phyloP scores from a whole-genome alignment of 2,888 invertebrate genomes.

The Monochamus alternatus region DNA sequence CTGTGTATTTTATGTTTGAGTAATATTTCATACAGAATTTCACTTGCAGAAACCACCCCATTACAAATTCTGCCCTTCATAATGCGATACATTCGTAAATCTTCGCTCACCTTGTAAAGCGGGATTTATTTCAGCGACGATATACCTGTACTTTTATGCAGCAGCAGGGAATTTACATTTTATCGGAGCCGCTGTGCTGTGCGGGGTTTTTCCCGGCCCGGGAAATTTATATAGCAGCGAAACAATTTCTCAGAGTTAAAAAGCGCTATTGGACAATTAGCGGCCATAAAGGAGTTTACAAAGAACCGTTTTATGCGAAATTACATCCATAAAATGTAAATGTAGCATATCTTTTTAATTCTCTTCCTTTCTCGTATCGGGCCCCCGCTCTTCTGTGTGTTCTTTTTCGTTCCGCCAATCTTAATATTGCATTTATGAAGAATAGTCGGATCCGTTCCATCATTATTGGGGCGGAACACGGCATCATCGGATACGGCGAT shows the following conservation, averaged over 20 bases:
- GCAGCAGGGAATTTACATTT: constrained; percentile 17
- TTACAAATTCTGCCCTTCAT: not conserved
- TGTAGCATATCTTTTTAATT: constrained; percentile 51
- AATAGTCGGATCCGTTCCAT: constrained; percentile 15
- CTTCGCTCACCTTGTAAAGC: constrained; percentile 3
- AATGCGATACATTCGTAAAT: constrained; percentile 15
- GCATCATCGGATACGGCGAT: not conserved
- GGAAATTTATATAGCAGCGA: constrained; percentile 25
- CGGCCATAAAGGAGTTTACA: constrained; percentile 39
- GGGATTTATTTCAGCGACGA: constrained; percentile 7
- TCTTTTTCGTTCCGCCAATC: constrained; percentile 34
- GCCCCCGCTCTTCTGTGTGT: constrained; percentile 25
- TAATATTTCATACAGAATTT: too few species aligned
- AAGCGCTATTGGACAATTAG: constrained; percentile 48
- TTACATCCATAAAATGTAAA: constrained; percentile 50
- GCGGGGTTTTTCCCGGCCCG: constrained; percentile 5
- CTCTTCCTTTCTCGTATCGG: constrained; percentile 39
- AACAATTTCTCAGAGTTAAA: constrained; percentile 39
- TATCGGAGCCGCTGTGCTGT: constrained; percentile 8
- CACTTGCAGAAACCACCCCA: too few species aligned
- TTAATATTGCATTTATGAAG: constrained; percentile 30
- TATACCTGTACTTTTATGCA: not conserved
- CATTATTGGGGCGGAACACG: constrained; percentile 19
- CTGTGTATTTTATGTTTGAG: too few species aligned
- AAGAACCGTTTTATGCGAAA: constrained; percentile 45